A percentile compares a stretch with the other conserved stretches of the same genome.
phyloP scores from a whole-genome alignment of 2,113 vertebrate genomes.

The Hippocampus guttulatus region DNA sequence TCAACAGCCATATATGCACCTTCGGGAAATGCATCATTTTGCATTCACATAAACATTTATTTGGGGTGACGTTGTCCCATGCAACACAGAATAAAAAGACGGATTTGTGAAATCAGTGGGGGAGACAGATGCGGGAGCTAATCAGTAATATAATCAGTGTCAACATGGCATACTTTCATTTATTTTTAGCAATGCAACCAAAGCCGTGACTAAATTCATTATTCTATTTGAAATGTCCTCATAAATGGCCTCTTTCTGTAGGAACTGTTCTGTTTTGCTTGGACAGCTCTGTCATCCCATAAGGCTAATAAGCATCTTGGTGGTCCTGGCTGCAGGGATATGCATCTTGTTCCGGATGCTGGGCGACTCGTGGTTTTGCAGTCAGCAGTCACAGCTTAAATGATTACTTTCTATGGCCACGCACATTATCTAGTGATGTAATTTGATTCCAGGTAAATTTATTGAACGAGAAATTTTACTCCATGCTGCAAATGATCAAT shows the following conservation, averaged over 20 bases:
- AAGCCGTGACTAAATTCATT: background rate
- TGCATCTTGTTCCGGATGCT: background rate
- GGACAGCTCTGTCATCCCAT: background rate
- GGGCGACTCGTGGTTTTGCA: background rate
- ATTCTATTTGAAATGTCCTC: background rate
- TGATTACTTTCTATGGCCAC: background rate
- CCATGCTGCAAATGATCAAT: no score
- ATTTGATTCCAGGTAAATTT: background rate
- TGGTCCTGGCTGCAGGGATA: background rate
- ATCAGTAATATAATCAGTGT: background rate
- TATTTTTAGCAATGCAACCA: background rate
- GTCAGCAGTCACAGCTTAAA: background rate
- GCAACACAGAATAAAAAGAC: background rate
- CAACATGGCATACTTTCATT: background rate
- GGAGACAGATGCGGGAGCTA: background rate
- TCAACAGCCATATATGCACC: background rate
- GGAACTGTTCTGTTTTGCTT: background rate
- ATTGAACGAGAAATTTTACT: background rate
- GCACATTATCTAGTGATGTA: background rate
- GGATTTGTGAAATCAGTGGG: background rate
- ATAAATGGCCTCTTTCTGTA: constrained; percentile 1
- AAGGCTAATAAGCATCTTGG: background rate
- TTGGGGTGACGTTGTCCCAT: background rate
- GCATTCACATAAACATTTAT: background rate
- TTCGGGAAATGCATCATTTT: background rate